Evolutionary conservation across 2,888 invertebrate species (phyloP).

Genomic region (Galerucella pusilla): DNA sequence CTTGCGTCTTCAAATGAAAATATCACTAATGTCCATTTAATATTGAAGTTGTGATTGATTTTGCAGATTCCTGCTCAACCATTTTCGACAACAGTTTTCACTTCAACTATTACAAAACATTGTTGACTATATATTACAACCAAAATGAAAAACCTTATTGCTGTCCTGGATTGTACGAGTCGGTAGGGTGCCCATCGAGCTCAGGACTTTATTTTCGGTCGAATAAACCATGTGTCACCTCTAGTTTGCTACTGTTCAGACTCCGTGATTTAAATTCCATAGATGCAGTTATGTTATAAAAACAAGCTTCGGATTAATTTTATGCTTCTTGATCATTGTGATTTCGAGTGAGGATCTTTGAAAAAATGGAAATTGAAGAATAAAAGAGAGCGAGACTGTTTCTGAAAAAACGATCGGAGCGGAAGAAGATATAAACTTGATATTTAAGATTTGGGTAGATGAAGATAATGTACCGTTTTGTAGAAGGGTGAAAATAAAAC

Average conservation of each 20-base stretch:
- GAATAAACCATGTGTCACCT: slow-evolving; percentile 61
- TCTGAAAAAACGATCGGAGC: background rate
- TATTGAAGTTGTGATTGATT: no score
- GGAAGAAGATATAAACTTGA: background rate
- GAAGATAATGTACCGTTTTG: background rate
- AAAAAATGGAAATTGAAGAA: slow-evolving; percentile 21
- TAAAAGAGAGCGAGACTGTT: background rate
- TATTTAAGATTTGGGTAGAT: background rate
- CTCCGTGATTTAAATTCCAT: slow-evolving; percentile 62
- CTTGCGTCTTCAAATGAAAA: no score
- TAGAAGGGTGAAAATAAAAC: background rate
- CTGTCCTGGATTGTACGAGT: slow-evolving; percentile 49
- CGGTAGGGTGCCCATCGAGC: slow-evolving; percentile 55
- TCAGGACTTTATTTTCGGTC: slow-evolving; percentile 56
- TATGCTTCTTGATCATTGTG: slow-evolving; percentile 46
- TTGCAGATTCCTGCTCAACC: no score
- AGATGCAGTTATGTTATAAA: slow-evolving; percentile 58
- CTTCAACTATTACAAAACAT: no score
- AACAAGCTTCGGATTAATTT: slow-evolving; percentile 51
- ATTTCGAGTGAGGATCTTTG: slow-evolving; percentile 44
- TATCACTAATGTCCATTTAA: no score
- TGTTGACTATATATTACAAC: no score
- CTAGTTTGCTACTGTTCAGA: slow-evolving; percentile 61
- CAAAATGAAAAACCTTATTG: background rate
- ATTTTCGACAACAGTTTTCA: no score